phyloP scores from a whole-genome alignment of 2,797 vertebrate species.

The Pangasius krempfi region DNA sequence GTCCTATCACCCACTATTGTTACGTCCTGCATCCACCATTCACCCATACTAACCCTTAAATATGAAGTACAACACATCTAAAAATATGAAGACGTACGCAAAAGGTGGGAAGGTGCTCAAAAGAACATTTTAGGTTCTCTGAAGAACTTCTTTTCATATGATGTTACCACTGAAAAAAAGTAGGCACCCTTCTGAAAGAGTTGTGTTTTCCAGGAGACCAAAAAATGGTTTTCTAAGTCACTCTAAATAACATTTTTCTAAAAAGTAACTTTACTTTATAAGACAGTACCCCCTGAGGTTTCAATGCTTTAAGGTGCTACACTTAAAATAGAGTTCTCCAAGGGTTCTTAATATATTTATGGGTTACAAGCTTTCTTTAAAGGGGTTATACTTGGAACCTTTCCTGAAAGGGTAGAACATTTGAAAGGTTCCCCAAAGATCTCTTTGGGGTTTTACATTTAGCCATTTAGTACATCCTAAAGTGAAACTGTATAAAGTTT shows the following conservation, averaged over 20 bases:
- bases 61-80: too few relatives aligned
- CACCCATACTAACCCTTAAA: too few relatives aligned
- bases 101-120: too few relatives aligned
- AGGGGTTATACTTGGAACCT: background rate
- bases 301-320: too few relatives aligned
- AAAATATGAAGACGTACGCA: background rate
- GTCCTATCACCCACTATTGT: background rate
- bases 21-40: too few relatives aligned
- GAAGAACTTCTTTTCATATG: background rate
- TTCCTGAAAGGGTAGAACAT: background rate
- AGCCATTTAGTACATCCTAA: background rate
- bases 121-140: background rate
- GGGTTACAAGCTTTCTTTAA: background rate
- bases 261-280: too few relatives aligned
- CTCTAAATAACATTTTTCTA: background rate
- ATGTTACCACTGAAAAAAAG: background rate
- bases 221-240: background rate
- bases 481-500: conserved; percentile 6
- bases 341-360: background rate
- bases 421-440: background rate
- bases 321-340: too few relatives aligned
- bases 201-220: background rate
- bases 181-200: background rate
- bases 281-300: too few relatives aligned
- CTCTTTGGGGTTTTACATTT: background rate